phyloP scores from a whole-genome alignment of 2,888 invertebrate genomes.

The Prostheceraeus crozeri region DNA sequence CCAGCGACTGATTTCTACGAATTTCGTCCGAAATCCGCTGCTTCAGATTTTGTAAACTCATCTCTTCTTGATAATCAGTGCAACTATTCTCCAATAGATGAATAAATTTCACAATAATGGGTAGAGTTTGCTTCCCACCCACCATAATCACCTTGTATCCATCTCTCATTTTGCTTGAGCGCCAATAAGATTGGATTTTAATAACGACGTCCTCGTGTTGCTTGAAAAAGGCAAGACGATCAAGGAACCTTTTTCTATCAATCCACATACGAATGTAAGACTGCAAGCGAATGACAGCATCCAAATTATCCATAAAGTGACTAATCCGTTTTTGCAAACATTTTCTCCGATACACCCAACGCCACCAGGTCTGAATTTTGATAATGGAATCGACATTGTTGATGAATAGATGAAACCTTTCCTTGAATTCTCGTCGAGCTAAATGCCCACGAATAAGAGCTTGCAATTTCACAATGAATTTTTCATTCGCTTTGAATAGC shows the following conservation, averaged over 20 bases:
- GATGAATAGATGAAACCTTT: constrained; percentile 38
- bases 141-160: constrained; percentile 60
- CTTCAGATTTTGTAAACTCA: constrained; percentile 62
- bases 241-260: constrained; percentile 37
- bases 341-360: constrained; percentile 49
- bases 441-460: constrained; percentile 63
- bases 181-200: constrained; percentile 36
- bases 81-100: constrained; percentile 66
- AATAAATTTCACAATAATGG: constrained; percentile 62
- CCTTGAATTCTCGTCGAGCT: constrained; percentile 57
- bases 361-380: constrained; percentile 44
- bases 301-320: constrained; percentile 26
- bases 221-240: constrained; percentile 34
- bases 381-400: constrained; percentile 40
- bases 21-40: constrained; percentile 69
- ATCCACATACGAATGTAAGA: constrained; percentile 41
- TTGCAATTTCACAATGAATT: constrained; percentile 60
- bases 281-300: constrained; percentile 40
- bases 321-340: constrained; percentile 25
- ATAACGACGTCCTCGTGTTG: constrained; percentile 45
- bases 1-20: constrained; percentile 66
- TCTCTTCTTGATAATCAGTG: constrained; percentile 67
- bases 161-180: constrained; percentile 60
- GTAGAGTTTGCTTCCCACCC: constrained; percentile 51
- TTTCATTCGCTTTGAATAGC: constrained; percentile 37